Base-by-base conservation (phyloP, 2,888 invertebrate genomes). In the Tenthredo livida region DNA sequence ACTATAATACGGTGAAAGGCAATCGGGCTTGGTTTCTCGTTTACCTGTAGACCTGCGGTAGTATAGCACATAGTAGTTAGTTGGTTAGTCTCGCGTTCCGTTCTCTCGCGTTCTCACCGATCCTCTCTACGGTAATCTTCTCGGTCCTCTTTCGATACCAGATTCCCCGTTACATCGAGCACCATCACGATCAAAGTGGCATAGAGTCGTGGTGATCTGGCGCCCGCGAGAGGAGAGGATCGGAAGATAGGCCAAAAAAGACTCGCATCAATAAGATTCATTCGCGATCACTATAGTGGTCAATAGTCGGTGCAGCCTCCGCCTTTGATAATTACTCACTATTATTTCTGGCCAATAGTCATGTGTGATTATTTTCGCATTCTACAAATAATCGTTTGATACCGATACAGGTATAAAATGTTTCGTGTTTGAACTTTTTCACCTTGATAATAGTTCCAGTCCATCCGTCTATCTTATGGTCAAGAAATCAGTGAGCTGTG, bases 151-250 rank as follows among this genome's bases (percentile, higher is more conserved):
- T 17, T 43, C 65, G 61, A 84, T 78, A 84, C 84, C 84, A 83
- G 85, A 85, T 84, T 85, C 85, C 85, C 85, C 85, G 85, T 85
- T 85, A 85, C 84, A 80, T 75, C 50, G 67, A 73, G 40, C 54
- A 85, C 77, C 84, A 84, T 65, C 86, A 83, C 85, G 85, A 86
- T 86, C 21, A 54, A 61, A 61, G 40, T 33, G 77, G 77, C 33
- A 29, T 61, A 37, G 61, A 73, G 17, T 54, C 77, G 77, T 33
- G 73, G 77, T 33, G 77, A 77, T 47, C 75, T 47, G 43, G 43
- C 3, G 25, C 75, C 37, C 29, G 70, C 10, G 21, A 73, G 21
- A 40, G 43, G 40, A 73, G 43, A 73, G 73, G 73, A 43, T 25
- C 25, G 50, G 15, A n/a, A 54, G 33, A 77, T 77, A 77, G 77